Base-by-base conservation (phyloP, 2,797 vertebrate species). In the Synanceia verrucosa region DNA sequence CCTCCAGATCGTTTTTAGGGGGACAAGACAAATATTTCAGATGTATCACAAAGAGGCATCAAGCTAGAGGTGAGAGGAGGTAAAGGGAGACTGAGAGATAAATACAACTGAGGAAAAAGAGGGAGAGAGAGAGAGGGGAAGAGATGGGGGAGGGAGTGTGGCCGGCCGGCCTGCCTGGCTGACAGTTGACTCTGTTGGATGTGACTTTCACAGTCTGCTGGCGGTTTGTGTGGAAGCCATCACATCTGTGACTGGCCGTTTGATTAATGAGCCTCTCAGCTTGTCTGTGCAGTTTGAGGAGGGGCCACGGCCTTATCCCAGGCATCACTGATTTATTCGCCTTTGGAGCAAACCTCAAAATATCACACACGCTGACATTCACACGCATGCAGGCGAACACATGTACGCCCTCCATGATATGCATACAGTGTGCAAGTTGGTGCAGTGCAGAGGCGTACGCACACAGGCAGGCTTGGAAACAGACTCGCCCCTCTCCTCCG, bases 151-250 rank as follows among this genome's bases (percentile, higher is more conserved):
- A 44, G 76, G 70, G 74, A 82, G 85, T 88, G 85, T 12, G 79
- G 76, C 73, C 88, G 77, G 85, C 91, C 89, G 92, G 83, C 70
- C 81, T 81, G 79, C 88, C 92, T 94, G 86, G 93, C 94, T 96
- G 95, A 95, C 94, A 96, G 92, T 95, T 95, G 91, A 90, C 90
- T 94, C 91, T 95, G 94, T 93, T 94, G 91, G 94, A 96, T 97
- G 95, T 98, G 96, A 98, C 97, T 98, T 98, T 98, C 97, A 98
- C 96, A 98, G 97, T 97, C 96, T 96, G 95, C 91, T 98, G 96
- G 94, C 94, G 94, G 95, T 95, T 94, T 95, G 95, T 94, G 95
- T 95, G 94, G 95, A 97, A 96, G 94, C 91, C 94, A 96, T 96
- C 96, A 98, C 96, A 98, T 96, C 96, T 97, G 96, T 95, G 96